A percentile compares a stretch with the other conserved stretches of the same genome.
Conservation (phyloP, 1,140 invertebrate species). For the Sweltsa coloradensis region DNA sequence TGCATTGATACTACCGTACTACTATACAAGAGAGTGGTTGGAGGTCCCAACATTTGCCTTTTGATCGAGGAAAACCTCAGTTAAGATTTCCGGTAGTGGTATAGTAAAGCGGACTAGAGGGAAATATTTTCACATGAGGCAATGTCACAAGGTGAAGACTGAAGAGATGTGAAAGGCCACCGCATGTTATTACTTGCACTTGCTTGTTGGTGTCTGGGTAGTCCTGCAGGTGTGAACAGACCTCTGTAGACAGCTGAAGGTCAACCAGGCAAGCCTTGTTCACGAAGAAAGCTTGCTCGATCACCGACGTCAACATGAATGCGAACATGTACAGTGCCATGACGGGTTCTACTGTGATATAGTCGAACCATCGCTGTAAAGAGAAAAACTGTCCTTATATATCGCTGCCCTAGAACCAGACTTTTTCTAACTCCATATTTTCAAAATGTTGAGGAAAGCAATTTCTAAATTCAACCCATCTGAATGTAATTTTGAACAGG, state of each 20-base stretch:
- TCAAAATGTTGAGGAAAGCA: too few relatives aligned
- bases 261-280: conserved; percentile 58
- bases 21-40: too few relatives aligned
- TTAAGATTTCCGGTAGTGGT: too few relatives aligned
- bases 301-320: conserved; percentile 60
- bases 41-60: too few relatives aligned
- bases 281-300: conserved; percentile 63
- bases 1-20: too few relatives aligned
- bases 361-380: neutral
- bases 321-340: conserved; percentile 73
- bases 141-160: neutral
- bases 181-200: conserved; percentile 54
- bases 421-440: too few relatives aligned
- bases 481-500: too few relatives aligned
- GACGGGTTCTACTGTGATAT: conserved; percentile 54
- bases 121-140: neutral
- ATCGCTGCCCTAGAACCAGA: too few relatives aligned
- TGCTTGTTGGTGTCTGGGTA: conserved; percentile 38
- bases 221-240: conserved; percentile 45
- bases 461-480: too few relatives aligned
- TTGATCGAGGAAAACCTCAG: too few relatives aligned
- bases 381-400: too few relatives aligned
- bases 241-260: conserved; percentile 44
- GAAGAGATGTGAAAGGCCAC: too few relatives aligned
- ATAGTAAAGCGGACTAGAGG: neutral